Base-by-base conservation (phyloP, 1,140 invertebrate species). In the Panagrolaimus sp. region DNA sequence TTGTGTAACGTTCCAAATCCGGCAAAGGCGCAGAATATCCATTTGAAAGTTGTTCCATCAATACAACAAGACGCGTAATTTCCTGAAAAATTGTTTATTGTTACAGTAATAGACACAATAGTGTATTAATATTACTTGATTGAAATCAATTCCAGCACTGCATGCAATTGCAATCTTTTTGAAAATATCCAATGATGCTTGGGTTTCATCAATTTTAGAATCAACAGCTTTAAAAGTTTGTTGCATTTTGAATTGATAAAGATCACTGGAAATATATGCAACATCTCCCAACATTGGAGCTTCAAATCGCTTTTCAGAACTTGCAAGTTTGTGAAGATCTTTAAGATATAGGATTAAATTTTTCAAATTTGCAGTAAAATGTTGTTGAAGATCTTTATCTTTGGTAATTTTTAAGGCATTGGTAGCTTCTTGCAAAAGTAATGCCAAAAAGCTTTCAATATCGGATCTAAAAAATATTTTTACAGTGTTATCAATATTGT, bases 21-120 rank as follows among this genome's bases (percentile, higher is more conserved):
- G 11, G 13, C 11, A 23, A 20, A 42, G 16, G 31, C 11, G 62
- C 27, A 20, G 8, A 31, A 9, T n/a, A 31, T 31, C 42, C 62
- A 63, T 42, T 25, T 63, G 38, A 63, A 31, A 31, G 27, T 11
- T 43, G 9, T n/a, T 66, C 65, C n/a, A 66, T 57, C 1, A 66
- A 14, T 11, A n/a, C 27, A 16, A 31, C 23, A 9, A 66, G 14
- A 27, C 5, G 8, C 1, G 14, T 31, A n/a, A 66, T 66, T n/a
- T 53, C 51, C 51, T 53, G n/a, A 53, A 53, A 53, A n/a, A n/a
- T n/a, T 20, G 20, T 23, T 48, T 2, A 9, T n/a, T n/a, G 14
- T 4, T 48, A n/a, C 13, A 11, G 51, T 2, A 57, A 57, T n/a
- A 20, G 8, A 5, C 4, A 51, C 7, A 38, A 2, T 4, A 38